Conservation (phyloP, 2,888 invertebrate species). For the Furcula furcula region DNA sequence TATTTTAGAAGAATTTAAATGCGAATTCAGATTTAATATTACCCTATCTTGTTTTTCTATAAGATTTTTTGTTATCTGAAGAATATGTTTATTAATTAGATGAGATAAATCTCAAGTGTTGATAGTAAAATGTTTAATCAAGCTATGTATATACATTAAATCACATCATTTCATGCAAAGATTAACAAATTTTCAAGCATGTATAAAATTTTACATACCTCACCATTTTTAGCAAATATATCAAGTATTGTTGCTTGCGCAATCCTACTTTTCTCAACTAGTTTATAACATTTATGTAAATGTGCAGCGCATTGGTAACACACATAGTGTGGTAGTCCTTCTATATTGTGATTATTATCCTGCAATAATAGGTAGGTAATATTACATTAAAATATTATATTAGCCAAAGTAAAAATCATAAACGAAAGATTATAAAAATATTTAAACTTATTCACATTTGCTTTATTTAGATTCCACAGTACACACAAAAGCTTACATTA, state of each 20-base stretch:
- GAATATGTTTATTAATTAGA: constrained; percentile 5
- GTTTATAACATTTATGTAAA: constrained; percentile 30
- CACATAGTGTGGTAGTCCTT: constrained; percentile 37
- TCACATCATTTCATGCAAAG: too few species aligned
- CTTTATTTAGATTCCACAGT: too few species aligned
- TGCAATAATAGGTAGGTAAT: too few species aligned
- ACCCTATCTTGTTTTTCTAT: constrained; percentile 24
- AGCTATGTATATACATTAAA: too few species aligned
- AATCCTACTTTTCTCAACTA: constrained; percentile 34
- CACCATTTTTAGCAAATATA: constrained; percentile 35
- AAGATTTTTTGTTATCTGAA: constrained; percentile 31
- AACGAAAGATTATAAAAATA: too few species aligned
- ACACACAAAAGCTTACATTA: constrained; percentile 17
- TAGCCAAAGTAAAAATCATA: too few species aligned
- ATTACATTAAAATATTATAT: too few species aligned
- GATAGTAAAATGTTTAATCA: too few species aligned
- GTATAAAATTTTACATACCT: too few species aligned
- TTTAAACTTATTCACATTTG: too few species aligned
- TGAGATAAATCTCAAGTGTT: neutral
- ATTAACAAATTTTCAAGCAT: too few species aligned
- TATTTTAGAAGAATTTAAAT: constrained; percentile 10
- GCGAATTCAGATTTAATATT: constrained; percentile 24
- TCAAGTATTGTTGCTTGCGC: constrained; percentile 35
- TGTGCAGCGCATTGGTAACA: constrained; percentile 38
- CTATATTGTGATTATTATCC: constrained; percentile 25